Evolutionary conservation across 2,888 invertebrate species (phyloP), one percentile per base, ranked within the genome.

Genomic region (Hyles lineata): DNA sequence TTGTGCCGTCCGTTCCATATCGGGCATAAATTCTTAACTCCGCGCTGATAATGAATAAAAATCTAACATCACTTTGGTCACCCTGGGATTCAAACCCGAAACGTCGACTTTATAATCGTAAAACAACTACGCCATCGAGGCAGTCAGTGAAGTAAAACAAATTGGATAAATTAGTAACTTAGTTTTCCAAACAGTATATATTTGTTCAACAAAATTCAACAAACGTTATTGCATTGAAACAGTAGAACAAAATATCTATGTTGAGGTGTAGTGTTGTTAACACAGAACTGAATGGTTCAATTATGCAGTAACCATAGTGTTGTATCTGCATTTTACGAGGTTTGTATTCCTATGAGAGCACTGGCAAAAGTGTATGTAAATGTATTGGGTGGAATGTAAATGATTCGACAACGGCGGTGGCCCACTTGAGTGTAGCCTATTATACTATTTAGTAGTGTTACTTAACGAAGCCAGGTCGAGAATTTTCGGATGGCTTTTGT

Each of bases 361-460:
- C 76, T 76, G 75, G 82, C 81, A 82, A 83, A 86, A 85, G 84
- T 81, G 83, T 87, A 90, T 90, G 90, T 86, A 89, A 90, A 90
- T 90, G 84, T 86, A 85, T 85, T 83, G 85, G 79, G 84, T 77
- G 81, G 81, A 82, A 90, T 90, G 89, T 86, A 89, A 90, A 90
- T 89, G 85, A 85, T 81, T 82, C 78, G 75, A 76, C 76, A 76
- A 78, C 78, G 74, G 78, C 8, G 70, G 43, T 21, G 55, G 23
- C 61, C 50, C 17, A 21, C 32, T 70, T 59, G 29, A 70, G 59
- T 63, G 62, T 35, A 67, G 72, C 58, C 35, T 67, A 67, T 63
- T 61, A 55, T 58, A 58, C 43, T 72, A 58, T 72, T 35, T 19
- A 62, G 62, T 62, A 52, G 21, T 61, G 61, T 32, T 58, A 32